Evolutionary conservation across 2,797 vertebrate species (phyloP), one percentile per base, ranked within the genome.

Genomic region (Pseudochirops corinnae): DNA sequence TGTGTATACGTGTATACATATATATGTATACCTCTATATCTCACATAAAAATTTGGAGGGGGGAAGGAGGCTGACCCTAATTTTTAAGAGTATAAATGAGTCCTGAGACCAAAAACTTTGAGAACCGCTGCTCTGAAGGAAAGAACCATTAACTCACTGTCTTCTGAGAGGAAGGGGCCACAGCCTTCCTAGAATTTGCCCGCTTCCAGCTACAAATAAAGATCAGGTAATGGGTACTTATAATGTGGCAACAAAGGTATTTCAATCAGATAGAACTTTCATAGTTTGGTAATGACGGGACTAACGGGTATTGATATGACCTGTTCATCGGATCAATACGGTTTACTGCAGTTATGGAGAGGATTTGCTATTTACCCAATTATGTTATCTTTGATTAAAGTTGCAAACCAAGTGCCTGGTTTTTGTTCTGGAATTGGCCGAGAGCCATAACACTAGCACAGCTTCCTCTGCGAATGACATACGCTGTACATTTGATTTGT

Each of bases 401-500:
- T 2, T 14, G 91, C 93, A 60, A 82, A 24, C 9, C 7, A 4
- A 82, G 21, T 82, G 57, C 56, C 56, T 58, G 7, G 50, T 53
- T 97, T 94, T 93, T 50, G 12, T 93, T 94, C 28, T 91, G 39
- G 14, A 82, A 91, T 97, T 92, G 67, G 67, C 39, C 53, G 39
- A 58, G 31, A 94, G 11, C 28, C 87, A 93, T 3, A 55, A 18
- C n/a, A 74, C 14, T 87, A 91, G 50, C 50, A 56, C 13, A 93
- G 91, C 91, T 94, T 96, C 94, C 93, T 95, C 74, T 91, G 50
- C 60, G 1, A 57, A 91, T 24, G 39, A 92, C 62, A 11, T 90
- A 74, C 62, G 92, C 52, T 91, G 31, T 2, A 10, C 52, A 92
- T 93, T 94, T 93, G 93, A 94, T 92, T 94, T 62, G 14, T 46